These are phyloP conservation scores for Leptocoma aspasia DNA, from an alignment of 2,113 vertebrate genomes.

Conservation along the genomic window DNA sequence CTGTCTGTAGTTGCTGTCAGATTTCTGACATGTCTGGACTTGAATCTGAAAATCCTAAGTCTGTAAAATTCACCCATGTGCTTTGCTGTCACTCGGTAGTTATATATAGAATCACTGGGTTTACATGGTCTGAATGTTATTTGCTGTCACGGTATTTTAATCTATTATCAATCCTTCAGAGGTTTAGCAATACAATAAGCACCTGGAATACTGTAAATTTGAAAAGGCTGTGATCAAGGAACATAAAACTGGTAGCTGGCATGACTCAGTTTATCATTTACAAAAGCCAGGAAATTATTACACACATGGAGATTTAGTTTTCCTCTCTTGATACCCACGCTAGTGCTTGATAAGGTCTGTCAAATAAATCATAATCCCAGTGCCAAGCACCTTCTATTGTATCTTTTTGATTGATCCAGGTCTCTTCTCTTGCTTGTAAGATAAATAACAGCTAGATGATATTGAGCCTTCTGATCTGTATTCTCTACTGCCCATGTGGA, in stretches of 20 bases:
- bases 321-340: not conserved
- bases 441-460: not conserved
- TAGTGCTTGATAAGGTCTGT: not conserved
- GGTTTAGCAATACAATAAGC: not conserved
- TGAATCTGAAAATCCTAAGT: not conserved
- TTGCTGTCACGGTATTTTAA: not conserved
- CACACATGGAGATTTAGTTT: not conserved
- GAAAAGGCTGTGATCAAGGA: not conserved
- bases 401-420: not conserved
- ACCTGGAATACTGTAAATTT: not conserved
- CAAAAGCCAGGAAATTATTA: not conserved
- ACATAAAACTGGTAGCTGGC: not conserved
- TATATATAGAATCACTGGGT: not conserved
- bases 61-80: not conserved
- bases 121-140: not conserved
- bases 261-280: not conserved
- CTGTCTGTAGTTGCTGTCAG: not conserved
- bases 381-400: not conserved
- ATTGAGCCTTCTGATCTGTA: not conserved
- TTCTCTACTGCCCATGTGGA: not conserved
- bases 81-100: not conserved
- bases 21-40: not conserved
- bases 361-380: not conserved
- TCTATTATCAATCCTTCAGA: not conserved
- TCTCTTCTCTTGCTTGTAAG: not conserved